Evolutionary conservation across 2,888 invertebrate species (phyloP).

Genomic region (Mesopsocus fuscifrons): DNA sequence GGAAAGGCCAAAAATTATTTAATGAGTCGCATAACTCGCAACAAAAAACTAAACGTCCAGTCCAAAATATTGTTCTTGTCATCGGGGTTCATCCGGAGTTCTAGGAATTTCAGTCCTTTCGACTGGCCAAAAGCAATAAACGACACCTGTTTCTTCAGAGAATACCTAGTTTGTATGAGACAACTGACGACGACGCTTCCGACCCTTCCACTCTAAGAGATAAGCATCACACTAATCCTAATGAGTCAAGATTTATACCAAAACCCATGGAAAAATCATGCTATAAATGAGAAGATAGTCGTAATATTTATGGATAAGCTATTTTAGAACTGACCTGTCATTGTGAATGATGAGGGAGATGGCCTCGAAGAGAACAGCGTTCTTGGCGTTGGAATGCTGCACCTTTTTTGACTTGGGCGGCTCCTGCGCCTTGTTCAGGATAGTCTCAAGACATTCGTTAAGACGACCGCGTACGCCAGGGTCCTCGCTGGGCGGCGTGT

Average conservation of each 20-base stretch:
- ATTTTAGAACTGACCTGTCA: slow-evolving; percentile 42
- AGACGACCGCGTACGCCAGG: slow-evolving; percentile 89
- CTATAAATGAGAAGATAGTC: too few relatives aligned
- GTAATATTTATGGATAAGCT: too few relatives aligned
- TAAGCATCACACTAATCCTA: too few relatives aligned
- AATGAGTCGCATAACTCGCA: too few relatives aligned
- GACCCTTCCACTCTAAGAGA: too few relatives aligned
- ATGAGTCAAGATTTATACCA: too few relatives aligned
- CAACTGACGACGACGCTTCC: too few relatives aligned
- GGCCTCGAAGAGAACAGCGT: slow-evolving; percentile 98
- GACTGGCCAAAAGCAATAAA: too few relatives aligned
- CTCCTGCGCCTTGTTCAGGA: slow-evolving; percentile 96
- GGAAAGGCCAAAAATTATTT: slow-evolving; percentile 12
- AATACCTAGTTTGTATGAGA: too few relatives aligned
- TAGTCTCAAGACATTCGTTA: slow-evolving; percentile 95
- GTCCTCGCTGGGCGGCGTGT: slow-evolving; percentile 92
- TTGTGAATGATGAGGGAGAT: slow-evolving; percentile 99
- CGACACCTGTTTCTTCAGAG: too few relatives aligned
- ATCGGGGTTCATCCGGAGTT: background rate
- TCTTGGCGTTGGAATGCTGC: slow-evolving; percentile 99
- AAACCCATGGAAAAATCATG: too few relatives aligned
- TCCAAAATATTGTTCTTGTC: background rate
- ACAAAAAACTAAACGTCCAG: slow-evolving; percentile 1
- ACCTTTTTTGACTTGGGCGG: slow-evolving; percentile 99
- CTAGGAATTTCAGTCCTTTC: too few relatives aligned